Evolutionary conservation across 2,888 invertebrate species (phyloP).

Genomic region (Argynnis bischoffii): DNA sequence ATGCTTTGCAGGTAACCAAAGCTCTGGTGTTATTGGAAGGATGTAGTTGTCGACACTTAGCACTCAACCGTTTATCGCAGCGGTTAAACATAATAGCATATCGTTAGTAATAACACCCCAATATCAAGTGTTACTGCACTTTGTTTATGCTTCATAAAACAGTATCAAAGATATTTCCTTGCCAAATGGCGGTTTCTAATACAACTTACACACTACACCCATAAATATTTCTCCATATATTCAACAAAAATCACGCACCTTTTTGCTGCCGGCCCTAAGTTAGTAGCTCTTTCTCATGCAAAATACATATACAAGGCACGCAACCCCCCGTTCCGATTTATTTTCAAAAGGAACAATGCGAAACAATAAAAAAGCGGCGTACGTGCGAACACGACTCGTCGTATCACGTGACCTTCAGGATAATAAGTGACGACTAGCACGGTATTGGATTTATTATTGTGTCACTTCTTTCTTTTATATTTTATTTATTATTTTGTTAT

Average conservation of each 20-base stretch:
- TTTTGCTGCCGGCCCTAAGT: conserved; percentile 47
- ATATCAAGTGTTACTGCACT: conserved; percentile 41
- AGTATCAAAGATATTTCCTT: conserved; percentile 33
- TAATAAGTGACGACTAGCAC: conserved; percentile 44
- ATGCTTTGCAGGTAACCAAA: conserved; percentile 19
- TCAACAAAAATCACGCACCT: conserved; percentile 60
- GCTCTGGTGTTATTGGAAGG: neutral
- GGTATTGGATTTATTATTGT: conserved; percentile 48
- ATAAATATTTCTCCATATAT: conserved; percentile 49
- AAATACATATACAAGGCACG: conserved; percentile 56
- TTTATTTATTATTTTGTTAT: conserved; percentile 17
- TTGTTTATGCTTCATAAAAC: conserved; percentile 39
- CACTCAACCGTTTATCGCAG: conserved; percentile 30
- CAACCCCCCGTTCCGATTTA: conserved; percentile 52
- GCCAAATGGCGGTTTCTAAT: conserved; percentile 48
- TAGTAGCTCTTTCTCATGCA: conserved; percentile 53
- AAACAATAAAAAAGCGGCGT: conserved; percentile 52
- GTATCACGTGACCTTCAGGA: conserved; percentile 45
- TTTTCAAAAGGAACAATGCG: conserved; percentile 53
- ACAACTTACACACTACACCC: conserved; percentile 48
- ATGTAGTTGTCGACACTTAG: conserved; percentile 28
- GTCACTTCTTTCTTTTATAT: conserved; percentile 42
- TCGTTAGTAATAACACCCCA: conserved; percentile 36
- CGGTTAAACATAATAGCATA: conserved; percentile 31
- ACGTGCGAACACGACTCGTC: conserved; percentile 47